A percentile compares a stretch with the other conserved stretches of the same genome.
Conservation (phyloP, 2,888 invertebrate genomes). For the Drosophila prostipennis region DNA sequence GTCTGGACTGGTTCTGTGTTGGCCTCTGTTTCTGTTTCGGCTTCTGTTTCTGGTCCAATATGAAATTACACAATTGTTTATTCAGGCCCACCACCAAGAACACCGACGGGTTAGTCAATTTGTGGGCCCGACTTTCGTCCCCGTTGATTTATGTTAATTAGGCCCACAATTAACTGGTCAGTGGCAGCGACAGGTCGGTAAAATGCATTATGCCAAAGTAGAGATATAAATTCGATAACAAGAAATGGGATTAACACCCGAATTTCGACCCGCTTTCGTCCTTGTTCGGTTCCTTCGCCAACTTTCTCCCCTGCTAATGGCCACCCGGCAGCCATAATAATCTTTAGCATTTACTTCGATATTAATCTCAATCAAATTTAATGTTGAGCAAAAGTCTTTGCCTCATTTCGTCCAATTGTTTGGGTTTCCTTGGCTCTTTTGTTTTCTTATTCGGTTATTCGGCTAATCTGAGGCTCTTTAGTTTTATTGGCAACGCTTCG, state of each 20-base stretch:
- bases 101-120: conserved; percentile 9
- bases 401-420: conserved; percentile 34
- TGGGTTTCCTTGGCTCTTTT: conserved; percentile 39
- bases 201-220: conserved; percentile 44
- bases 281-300: neutral
- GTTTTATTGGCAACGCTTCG: conserved; percentile 62
- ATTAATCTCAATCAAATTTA: conserved; percentile 80
- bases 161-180: conserved; percentile 54
- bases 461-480: conserved; percentile 65
- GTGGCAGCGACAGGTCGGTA: conserved; percentile 30
- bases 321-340: conserved; percentile 61
- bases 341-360: conserved; percentile 75
- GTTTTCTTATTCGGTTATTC: conserved; percentile 17
- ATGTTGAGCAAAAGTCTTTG: conserved; percentile 54
- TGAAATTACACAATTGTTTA: conserved; percentile 67
- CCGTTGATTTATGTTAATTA: conserved; percentile 72
- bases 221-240: conserved; percentile 22
- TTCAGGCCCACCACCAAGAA: conserved; percentile 12
- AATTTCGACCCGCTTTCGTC: conserved; percentile 7
- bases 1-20: conserved; percentile 50
- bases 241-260: conserved; percentile 48
- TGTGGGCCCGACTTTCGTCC: conserved; percentile 24
- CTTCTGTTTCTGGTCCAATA: conserved; percentile 46
- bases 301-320: conserved; percentile 29
- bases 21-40: conserved; percentile 47